Base-by-base conservation (phyloP, 2,797 vertebrate genomes). In the Tympanoctomys barrerae region DNA sequence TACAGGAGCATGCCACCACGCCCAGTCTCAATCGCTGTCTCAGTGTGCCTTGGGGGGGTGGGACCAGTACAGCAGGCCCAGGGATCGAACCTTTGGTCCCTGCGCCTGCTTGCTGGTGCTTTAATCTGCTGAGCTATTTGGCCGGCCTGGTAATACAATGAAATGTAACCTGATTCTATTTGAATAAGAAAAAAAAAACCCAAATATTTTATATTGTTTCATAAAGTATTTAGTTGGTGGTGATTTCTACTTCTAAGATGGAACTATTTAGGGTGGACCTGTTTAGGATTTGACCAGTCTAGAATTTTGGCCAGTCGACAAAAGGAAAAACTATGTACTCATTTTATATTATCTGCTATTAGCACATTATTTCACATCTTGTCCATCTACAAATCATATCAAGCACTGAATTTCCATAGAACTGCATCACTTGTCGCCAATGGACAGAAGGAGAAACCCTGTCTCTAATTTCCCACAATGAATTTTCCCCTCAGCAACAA, bases 131-230 rank as follows among this genome's bases (percentile, higher is more conserved):
- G 46, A 49, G 46, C 46, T 49, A 49, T 49, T 49, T 49, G 46
- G 10, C 46, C 10, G 46, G 46, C 90, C 90, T 57, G 68, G 95
- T 66, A 94, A 96, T 87, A 84, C 54, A 82, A 92, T 92, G 80
- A 90, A 84, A 95, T 81, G 79, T 59, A 61, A 82, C 8, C 39
- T 33, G 12, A 75, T 62, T 89, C 12, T 61, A 86, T 62, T 64
- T 86, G 18, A 88, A 75, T 73, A 84, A 85, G 90, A 33, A 28
- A 81, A 87, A 39, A 75, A 19, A 75, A 78, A 77, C 33, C 39
- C 64, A 87, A 87, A n/a, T 10, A 64, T n/a, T 95, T 95, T 82
- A 64, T 2, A 49, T 70, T 94, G 61, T 94, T 93, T 73, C 9
- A 87, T 90, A 87, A 68, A 54, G n/a, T 28, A 61, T 13, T 68